phyloP scores from a whole-genome alignment of 2,888 invertebrate genomes.

The Galerucella nymphaeae region DNA sequence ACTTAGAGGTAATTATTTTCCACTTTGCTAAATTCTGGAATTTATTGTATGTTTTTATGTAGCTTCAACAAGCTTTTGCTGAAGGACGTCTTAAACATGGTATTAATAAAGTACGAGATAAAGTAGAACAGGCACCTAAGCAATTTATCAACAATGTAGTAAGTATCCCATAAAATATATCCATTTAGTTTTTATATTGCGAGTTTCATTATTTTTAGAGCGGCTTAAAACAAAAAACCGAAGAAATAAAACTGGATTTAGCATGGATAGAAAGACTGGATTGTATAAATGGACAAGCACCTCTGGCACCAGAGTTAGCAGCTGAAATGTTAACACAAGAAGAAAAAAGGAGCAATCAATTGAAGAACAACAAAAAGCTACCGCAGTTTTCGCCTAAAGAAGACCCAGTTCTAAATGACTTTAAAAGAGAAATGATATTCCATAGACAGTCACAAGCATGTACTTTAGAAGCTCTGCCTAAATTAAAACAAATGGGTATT shows the following conservation, averaged over 20 bases:
- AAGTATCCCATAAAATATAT: constrained; percentile 59
- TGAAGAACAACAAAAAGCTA: constrained; percentile 78
- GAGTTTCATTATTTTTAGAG: constrained; percentile 57
- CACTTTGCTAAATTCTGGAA: neutral
- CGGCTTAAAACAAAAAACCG: constrained; percentile 76
- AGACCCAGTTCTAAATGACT: constrained; percentile 89
- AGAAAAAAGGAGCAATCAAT: constrained; percentile 72
- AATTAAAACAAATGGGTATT: constrained; percentile 79
- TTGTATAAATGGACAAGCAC: constrained; percentile 79
- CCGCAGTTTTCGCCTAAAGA: constrained; percentile 73
- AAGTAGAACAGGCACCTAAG: constrained; percentile 70
- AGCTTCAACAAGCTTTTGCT: constrained; percentile 92
- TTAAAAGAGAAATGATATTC: constrained; percentile 89
- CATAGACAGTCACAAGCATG: constrained; percentile 90
- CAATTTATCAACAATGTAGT: constrained; percentile 79
- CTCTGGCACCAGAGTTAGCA: constrained; percentile 86
- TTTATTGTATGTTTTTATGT: constrained; percentile 52
- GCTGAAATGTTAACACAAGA: constrained; percentile 81
- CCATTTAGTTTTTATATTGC: constrained; percentile 45
- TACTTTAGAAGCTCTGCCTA: constrained; percentile 81
- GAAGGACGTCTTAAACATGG: constrained; percentile 89
- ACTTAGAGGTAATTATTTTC: constrained; percentile 53
- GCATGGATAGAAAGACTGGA: constrained; percentile 91
- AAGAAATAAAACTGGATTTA: constrained; percentile 77
- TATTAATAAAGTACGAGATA: no score